A percentile compares a stretch with the other conserved stretches of the same genome.
These are phyloP conservation scores for Erythrolamprus reginae DNA, from an alignment of 2,113 vertebrate species.

Conservation along the genomic window DNA sequence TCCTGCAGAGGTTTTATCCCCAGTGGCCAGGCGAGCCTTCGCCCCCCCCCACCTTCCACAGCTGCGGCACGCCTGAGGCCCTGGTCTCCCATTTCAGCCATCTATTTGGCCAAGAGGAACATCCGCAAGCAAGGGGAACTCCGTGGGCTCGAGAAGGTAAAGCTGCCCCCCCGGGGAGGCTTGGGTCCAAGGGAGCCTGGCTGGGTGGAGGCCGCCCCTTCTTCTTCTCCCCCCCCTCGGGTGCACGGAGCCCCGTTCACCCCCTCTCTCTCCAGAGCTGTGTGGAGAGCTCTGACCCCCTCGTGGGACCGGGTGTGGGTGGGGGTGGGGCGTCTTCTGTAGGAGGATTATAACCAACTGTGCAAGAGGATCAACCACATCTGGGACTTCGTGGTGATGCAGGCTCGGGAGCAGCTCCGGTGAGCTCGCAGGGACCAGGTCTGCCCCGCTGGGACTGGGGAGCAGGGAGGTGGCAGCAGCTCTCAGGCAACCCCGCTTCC, in stretches of 20 bases:
- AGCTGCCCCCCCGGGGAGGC: background rate
- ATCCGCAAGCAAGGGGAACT: slow-evolving; percentile 87
- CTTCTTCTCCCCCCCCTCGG: no score
- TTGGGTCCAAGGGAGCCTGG: no score
- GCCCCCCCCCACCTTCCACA: no score
- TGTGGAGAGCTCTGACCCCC: accelerated
- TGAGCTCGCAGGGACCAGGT: slow-evolving; percentile 45
- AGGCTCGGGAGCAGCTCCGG: slow-evolving; percentile 92
- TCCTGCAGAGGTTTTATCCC: accelerated
- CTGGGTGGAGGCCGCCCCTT: no score
- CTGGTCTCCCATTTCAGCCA: slow-evolving; percentile 67
- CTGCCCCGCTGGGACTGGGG: background rate
- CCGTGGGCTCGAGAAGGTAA: slow-evolving; percentile 88
- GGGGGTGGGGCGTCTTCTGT: background rate
- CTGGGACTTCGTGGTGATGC: slow-evolving; percentile 96
- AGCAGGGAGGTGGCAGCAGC: background rate
- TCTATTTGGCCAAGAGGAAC: slow-evolving; percentile 93
- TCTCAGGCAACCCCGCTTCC: background rate
- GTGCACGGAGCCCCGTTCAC: background rate
- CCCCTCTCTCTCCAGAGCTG: background rate
- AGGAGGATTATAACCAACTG: slow-evolving; percentile 85
- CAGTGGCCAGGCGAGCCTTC: background rate
- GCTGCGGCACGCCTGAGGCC: background rate
- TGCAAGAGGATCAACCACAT: slow-evolving; percentile 88
- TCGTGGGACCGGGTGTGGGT: background rate